These are phyloP conservation scores for Peromyscus aztecus DNA, from an alignment of 2,797 vertebrate genomes.

Conservation along the genomic window DNA sequence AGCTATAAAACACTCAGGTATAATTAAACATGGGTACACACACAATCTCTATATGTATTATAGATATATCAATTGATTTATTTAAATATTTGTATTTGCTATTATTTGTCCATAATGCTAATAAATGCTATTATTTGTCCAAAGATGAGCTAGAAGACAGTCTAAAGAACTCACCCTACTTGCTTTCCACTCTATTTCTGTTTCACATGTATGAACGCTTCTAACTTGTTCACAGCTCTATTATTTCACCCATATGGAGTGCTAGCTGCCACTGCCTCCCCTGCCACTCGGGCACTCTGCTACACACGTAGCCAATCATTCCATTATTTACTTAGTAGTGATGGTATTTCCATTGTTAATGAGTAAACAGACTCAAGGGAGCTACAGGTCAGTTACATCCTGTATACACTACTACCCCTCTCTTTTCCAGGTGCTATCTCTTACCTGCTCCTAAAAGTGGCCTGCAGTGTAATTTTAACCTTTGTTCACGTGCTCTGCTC, in stretches of 20 bases:
- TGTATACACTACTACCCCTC: not conserved
- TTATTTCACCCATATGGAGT: not conserved
- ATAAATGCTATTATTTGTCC: no score
- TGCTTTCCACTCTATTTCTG: not conserved
- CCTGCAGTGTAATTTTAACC: not conserved
- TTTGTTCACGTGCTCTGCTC: not conserved
- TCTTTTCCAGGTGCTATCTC: not conserved
- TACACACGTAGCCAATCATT: not conserved
- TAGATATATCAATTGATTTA: not conserved
- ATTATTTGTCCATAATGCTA: no score
- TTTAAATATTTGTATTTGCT: not conserved
- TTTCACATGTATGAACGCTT: not conserved
- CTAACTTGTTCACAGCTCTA: not conserved
- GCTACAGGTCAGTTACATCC: not conserved
- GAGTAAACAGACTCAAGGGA: not conserved
- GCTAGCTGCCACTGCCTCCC: not conserved
- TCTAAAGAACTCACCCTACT: not conserved
- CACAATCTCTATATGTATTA: not conserved
- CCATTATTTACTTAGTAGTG: constrained; percentile 15
- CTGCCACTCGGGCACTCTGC: not conserved
- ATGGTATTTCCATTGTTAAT: not conserved
- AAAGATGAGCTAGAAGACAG: not conserved
- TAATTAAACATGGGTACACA: not conserved
- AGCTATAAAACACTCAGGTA: not conserved
- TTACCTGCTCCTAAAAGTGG: not conserved